Conservation (phyloP, 1,140 invertebrate genomes). For the Dreissena polymorpha region DNA sequence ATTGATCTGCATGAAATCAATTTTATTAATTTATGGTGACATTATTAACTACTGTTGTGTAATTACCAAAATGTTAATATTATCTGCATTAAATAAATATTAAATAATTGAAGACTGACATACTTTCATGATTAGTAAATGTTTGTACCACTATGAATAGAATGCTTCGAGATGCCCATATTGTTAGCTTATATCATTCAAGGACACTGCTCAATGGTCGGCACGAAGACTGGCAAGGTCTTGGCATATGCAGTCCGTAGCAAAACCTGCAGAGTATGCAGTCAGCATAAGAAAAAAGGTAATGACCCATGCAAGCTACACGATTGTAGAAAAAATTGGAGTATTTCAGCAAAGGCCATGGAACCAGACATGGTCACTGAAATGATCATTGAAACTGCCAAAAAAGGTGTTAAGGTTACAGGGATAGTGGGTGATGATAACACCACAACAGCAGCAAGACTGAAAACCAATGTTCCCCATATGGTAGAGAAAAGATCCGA, state of each 20-base stretch:
- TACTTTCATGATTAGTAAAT: no score
- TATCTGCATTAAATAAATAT: no score
- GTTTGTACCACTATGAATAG: no score
- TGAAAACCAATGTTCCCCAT: not conserved
- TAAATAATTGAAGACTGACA: no score
- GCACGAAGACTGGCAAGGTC: constrained; percentile 10
- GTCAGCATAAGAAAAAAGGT: no score
- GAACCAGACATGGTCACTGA: constrained; percentile 16
- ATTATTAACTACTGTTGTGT: no score
- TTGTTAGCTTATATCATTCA: not conserved
- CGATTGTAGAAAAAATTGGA: constrained; percentile 22
- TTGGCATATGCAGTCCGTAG: not conserved
- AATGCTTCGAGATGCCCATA: no score
- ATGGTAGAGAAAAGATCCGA: not conserved
- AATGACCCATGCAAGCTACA: not conserved
- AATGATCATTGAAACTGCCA: not conserved
- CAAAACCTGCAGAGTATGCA: constrained; percentile 13
- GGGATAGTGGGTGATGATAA: constrained; percentile 17
- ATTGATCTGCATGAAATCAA: no score
- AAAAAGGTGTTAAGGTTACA: not conserved
- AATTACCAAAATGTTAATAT: no score
- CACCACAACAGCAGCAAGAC: not conserved
- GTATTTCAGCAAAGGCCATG: not conserved
- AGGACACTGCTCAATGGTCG: constrained; percentile 20
- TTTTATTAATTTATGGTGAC: no score